Conservation (phyloP, 2,113 vertebrate genomes). For the Spea bombifrons region DNA sequence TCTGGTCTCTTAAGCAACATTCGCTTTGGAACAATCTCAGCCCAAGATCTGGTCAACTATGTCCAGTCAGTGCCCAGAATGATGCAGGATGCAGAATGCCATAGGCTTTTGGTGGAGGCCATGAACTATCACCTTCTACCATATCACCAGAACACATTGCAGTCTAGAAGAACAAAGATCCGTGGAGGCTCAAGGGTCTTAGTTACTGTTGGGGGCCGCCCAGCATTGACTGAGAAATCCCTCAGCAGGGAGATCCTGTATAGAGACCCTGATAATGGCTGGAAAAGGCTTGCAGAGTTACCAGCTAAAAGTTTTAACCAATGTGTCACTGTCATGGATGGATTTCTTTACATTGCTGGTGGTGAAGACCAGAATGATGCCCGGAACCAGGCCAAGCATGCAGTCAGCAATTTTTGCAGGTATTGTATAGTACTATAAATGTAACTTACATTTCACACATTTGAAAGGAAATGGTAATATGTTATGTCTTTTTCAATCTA, state of each 20-base stretch:
- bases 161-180: conserved; percentile 95
- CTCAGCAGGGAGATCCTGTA: conserved; percentile 95
- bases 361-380: conserved; percentile 99
- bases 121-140: conserved; percentile 99
- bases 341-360: conserved; percentile 95
- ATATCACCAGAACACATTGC: conserved; percentile 93
- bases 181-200: conserved; percentile 89
- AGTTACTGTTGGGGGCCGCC: conserved; percentile 89
- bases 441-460: neutral
- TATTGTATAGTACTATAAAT: conserved; percentile 54
- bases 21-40: conserved; percentile 94
- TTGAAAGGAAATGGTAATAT: neutral
- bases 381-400: conserved; percentile 97
- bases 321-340: conserved; percentile 92
- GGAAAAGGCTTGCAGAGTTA: conserved; percentile 96
- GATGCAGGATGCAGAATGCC: conserved; percentile 97
- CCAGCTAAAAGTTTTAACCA: conserved; percentile 98
- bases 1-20: conserved; percentile 87
- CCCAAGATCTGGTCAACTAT: conserved; percentile 92
- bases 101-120: conserved; percentile 93
- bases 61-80: conserved; percentile 93
- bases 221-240: conserved; percentile 93
- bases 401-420: conserved; percentile 99
- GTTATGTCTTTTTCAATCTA: too few species aligned
- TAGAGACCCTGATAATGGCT: conserved; percentile 87